Conservation (phyloP, 2,888 invertebrate genomes). For the Gastracanthus pulcherrimus region DNA sequence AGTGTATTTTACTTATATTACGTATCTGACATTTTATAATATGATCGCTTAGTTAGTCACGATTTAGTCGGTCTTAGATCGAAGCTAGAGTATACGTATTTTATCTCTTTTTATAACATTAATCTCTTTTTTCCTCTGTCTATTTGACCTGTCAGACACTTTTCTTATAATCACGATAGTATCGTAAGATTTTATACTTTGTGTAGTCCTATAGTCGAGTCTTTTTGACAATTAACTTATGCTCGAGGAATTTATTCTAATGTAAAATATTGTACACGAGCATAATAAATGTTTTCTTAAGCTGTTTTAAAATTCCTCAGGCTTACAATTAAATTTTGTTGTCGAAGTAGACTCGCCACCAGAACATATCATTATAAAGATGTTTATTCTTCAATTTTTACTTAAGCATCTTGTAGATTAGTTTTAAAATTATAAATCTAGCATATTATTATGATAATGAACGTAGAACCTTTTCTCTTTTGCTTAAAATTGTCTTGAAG, state of each 20-base stretch:
- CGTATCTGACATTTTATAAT: background rate
- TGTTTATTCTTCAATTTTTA: conserved; percentile 33
- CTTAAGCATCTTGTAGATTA: conserved; percentile 57
- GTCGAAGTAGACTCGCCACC: conserved; percentile 16
- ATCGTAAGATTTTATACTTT: conserved; percentile 13
- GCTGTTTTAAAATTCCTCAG: conserved; percentile 36
- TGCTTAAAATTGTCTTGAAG: conserved; percentile 55
- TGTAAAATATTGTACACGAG: background rate
- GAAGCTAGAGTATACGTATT: conserved; percentile 56
- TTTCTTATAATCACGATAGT: conserved; percentile 41
- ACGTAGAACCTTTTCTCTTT: conserved; percentile 46
- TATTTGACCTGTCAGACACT: conserved; percentile 39
- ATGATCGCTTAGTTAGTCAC: conserved; percentile 51
- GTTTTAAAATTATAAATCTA: conserved; percentile 45
- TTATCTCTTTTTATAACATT: conserved; percentile 45
- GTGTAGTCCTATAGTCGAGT: conserved; percentile 46
- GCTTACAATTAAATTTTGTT: conserved; percentile 19
- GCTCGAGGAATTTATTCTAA: conserved; percentile 8
- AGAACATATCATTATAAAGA: conserved; percentile 24
- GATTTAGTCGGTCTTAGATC: conserved; percentile 65
- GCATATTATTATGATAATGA: conserved; percentile 36
- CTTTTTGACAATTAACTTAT: conserved; percentile 19
- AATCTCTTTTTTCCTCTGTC: conserved; percentile 52
- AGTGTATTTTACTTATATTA: conserved; percentile 20
- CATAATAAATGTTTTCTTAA: too few relatives aligned